Base-by-base conservation (phyloP, 2,113 vertebrate genomes). In the Salvator merianae region DNA sequence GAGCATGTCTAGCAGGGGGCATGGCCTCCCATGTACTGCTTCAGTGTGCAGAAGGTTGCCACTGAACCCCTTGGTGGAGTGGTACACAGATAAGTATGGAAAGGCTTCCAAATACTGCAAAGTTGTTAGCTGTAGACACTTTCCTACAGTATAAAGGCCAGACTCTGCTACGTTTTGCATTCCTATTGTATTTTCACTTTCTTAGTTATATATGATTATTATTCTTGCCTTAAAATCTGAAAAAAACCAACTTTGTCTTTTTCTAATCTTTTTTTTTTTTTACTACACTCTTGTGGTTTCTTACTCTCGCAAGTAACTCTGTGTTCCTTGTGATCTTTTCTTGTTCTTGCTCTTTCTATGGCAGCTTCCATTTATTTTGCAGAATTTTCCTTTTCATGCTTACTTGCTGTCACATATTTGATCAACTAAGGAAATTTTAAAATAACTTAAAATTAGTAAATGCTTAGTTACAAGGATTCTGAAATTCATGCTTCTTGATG, bases 181-280 rank as follows among this genome's bases (percentile, higher is more conserved):
- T 38, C 5, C 8, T 66, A 26, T 47, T 79, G 24, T 7, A 62
- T 68, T 82, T 43, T 76, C 50, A 40, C 34, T 24, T 81, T 84
- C 47, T 85, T 79, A 8, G 34, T 76, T 76, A 65, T 16, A 69
- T 86, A 4, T 80, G 30, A 36, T 86, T 83, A 36, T 63, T 65
- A 40, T 40, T 50, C 36, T 50, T 71, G 14, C 43, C 73, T 86
- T 68, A 76, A 13, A 50, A 7, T 83, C 26, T 69, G 77, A 82
- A 77, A 18, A 30, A 65, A 18, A 66, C 87, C 81, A 40, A 85
- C 14, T 73, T 1, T 43, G 2, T 16, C 1, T 79, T 86, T 32
- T 63, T 30, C 40, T 63, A 84, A 82, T 16, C 32, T 74, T 63
- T 47, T 38, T n/a, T n/a, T n/a, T n/a, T n/a, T 70, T n/a, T 50